Conservation (phyloP, 2,113 vertebrate genomes). For the Gobiocypris rarus region DNA sequence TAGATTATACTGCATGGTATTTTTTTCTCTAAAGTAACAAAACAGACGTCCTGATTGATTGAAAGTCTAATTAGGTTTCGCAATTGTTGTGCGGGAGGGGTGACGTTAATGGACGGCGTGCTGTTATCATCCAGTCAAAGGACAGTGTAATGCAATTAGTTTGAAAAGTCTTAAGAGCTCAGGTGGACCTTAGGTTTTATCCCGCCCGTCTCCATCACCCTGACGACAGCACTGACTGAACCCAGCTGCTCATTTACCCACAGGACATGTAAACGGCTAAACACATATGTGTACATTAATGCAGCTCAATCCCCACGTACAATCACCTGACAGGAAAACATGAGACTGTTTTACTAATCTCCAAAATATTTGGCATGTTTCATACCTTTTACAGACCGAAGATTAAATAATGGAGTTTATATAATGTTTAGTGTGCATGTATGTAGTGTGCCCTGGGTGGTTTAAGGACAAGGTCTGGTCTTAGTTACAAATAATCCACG, state of each 20-base stretch:
- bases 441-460: background rate
- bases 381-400: background rate
- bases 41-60: background rate
- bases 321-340: background rate
- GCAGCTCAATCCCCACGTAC: background rate
- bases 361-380: conserved; percentile 8
- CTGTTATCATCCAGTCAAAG: conserved; percentile 13
- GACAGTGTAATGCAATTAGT: conserved; percentile 18
- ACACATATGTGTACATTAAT: background rate
- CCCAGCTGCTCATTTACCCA: background rate
- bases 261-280: background rate
- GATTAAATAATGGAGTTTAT: background rate
- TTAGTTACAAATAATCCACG: conserved; percentile 50
- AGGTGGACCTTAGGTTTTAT: background rate
- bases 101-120: background rate
- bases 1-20: background rate
- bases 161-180: conserved; percentile 25
- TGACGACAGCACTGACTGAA: conserved; percentile 33
- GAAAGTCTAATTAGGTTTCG: background rate
- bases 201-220: background rate
- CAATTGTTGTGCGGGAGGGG: background rate
- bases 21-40: background rate
- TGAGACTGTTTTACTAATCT: background rate
- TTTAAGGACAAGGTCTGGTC: conserved; percentile 19
- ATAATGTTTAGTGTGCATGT: background rate